phyloP scores from a whole-genome alignment of 2,113 vertebrate genomes.

The Herpetotheres cachinnans region DNA sequence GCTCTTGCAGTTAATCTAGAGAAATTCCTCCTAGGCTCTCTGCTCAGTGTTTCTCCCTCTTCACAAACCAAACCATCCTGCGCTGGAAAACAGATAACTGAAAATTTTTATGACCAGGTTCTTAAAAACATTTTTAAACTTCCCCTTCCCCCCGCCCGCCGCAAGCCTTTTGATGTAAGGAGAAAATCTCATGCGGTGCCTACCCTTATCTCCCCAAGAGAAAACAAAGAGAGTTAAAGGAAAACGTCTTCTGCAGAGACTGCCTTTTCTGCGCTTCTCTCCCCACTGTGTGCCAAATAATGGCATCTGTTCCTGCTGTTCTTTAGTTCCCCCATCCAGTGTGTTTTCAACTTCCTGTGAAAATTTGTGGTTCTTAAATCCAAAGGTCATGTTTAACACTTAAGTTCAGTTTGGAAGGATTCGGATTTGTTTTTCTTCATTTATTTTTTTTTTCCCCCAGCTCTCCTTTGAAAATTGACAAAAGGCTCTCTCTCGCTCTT shows the following conservation, averaged over 20 bases:
- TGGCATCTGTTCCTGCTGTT: slow-evolving; percentile 76
- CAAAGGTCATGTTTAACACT: slow-evolving; percentile 39
- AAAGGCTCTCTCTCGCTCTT: neutral
- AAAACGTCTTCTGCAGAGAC: slow-evolving; percentile 58
- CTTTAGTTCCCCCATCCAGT: slow-evolving; percentile 62
- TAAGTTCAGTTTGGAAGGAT: neutral
- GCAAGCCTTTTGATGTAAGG: slow-evolving; percentile 26
- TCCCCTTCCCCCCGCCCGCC: neutral
- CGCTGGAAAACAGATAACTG: slow-evolving; percentile 1
- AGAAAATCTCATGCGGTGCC: slow-evolving; percentile 20
- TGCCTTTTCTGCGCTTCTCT: slow-evolving; percentile 55
- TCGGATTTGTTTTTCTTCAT: neutral
- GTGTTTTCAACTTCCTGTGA: slow-evolving; percentile 50
- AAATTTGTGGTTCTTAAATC: slow-evolving; percentile 27
- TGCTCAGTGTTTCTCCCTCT: neutral
- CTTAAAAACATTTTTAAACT: slow-evolving; percentile 43
- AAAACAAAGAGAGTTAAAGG: slow-evolving; percentile 62
- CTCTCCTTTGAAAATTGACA: neutral
- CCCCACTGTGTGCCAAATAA: slow-evolving; percentile 67
- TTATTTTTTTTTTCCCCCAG: neutral
- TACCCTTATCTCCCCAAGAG: slow-evolving; percentile 56
- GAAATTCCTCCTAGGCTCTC: neutral
- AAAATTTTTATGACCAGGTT: slow-evolving; percentile 13
- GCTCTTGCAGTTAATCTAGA: neutral
- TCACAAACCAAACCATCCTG: neutral